phyloP scores from a whole-genome alignment of 2,113 vertebrate species.

The Burhinus bistriatus region DNA sequence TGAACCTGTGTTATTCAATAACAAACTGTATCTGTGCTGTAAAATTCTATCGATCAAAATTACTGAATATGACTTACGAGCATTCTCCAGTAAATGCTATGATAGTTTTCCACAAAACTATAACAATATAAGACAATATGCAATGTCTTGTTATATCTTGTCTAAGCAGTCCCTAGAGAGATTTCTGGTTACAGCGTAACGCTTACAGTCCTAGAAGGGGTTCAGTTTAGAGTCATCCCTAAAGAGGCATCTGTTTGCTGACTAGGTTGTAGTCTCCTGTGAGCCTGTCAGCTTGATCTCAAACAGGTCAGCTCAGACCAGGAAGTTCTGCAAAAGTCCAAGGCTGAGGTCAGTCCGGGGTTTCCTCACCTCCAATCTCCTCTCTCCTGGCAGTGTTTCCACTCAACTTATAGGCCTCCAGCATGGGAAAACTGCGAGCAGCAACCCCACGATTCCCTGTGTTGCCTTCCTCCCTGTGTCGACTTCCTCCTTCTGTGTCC shows the following conservation, averaged over 20 bases:
- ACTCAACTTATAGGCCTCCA: background rate
- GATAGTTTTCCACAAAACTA: background rate
- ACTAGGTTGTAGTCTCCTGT: background rate
- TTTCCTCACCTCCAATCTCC: background rate
- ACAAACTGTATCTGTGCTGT: background rate
- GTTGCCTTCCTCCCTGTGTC: background rate
- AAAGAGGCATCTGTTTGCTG: background rate
- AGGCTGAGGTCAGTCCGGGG: background rate
- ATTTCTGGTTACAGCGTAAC: background rate
- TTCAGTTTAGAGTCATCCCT: background rate
- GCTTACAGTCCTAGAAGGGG: background rate
- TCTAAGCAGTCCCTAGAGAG: background rate
- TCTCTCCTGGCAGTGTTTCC: background rate
- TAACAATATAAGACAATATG: background rate
- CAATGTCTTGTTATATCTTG: background rate
- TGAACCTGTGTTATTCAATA: background rate
- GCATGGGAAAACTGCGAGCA: background rate
- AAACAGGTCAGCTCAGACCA: background rate
- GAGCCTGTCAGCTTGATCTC: fast-evolving
- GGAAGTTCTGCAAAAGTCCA: background rate
- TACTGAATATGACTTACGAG: background rate
- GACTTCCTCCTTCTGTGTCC: background rate
- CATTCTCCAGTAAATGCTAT: background rate
- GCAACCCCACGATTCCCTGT: background rate
- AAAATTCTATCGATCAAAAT: background rate